phyloP scores from a whole-genome alignment of 2,888 invertebrate genomes.

The Cosmopolites sordidus region DNA sequence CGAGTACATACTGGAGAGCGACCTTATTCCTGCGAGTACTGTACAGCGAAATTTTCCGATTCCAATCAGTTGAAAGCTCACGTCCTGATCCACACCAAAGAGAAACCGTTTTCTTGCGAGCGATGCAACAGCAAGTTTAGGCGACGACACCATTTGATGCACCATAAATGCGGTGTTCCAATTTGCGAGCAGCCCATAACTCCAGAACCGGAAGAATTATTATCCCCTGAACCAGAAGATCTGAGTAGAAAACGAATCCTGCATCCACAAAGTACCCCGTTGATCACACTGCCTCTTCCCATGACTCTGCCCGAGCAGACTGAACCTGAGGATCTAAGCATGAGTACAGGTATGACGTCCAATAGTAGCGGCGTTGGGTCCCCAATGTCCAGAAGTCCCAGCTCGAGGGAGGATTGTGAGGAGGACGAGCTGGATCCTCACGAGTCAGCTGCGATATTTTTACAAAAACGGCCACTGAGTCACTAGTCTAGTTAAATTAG shows the following conservation, averaged over 20 bases:
- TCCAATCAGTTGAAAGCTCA: slow-evolving; percentile 91
- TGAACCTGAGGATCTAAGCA: slow-evolving; percentile 85
- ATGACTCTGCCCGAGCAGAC: slow-evolving; percentile 72
- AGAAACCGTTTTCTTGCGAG: slow-evolving; percentile 81
- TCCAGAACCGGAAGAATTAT: slow-evolving; percentile 33
- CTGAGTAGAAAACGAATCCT: slow-evolving; percentile 49
- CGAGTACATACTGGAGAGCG: slow-evolving; percentile 70
- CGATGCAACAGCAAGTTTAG: slow-evolving; percentile 75
- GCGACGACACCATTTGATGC: slow-evolving; percentile 79
- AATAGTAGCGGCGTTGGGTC: slow-evolving; percentile 52
- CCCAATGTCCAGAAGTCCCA: slow-evolving; percentile 48
- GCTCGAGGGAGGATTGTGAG: slow-evolving; percentile 46
- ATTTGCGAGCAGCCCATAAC: slow-evolving; percentile 38
- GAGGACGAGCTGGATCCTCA: slow-evolving; percentile 55
- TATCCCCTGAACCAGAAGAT: slow-evolving; percentile 33
- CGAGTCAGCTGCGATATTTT: slow-evolving; percentile 53
- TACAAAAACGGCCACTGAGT: slow-evolving; percentile 43
- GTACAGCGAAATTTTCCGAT: slow-evolving; percentile 83
- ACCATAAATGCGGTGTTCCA: slow-evolving; percentile 69
- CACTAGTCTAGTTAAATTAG: slow-evolving; percentile 35
- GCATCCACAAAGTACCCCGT: slow-evolving; percentile 44
- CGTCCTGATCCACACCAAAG: slow-evolving; percentile 81
- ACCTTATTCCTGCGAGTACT: slow-evolving; percentile 67
- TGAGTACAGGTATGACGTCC: slow-evolving; percentile 56
- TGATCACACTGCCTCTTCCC: slow-evolving; percentile 28